A percentile compares a stretch with the other conserved stretches of the same genome.
Evolutionary conservation across 2,797 vertebrate genomes (phyloP).

Genomic region (Acipenser transmontanus): DNA sequence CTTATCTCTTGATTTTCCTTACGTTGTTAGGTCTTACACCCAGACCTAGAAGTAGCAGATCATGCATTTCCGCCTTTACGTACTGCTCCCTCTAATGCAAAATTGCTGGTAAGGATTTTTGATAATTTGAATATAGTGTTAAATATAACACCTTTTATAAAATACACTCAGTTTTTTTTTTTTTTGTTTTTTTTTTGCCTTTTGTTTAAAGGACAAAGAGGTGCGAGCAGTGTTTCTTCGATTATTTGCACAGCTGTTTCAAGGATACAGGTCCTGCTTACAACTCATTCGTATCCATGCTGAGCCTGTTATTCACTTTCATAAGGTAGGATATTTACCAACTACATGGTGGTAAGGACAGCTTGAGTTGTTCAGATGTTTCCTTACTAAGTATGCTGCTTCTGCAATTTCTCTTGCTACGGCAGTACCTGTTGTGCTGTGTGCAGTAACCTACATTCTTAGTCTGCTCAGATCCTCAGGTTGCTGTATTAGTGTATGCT

Average conservation of each 20-base stretch:
- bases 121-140: too few species aligned
- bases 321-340: slow-evolving; percentile 72
- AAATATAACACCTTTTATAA: background rate
- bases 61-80: slow-evolving; percentile 91
- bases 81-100: slow-evolving; percentile 83
- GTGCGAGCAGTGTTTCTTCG: slow-evolving; percentile 91
- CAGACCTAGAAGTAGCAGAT: slow-evolving; percentile 94
- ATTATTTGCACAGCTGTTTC: slow-evolving; percentile 95
- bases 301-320: slow-evolving; percentile 97
- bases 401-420: too few species aligned
- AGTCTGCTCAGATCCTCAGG: too few species aligned
- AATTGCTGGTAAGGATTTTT: slow-evolving; percentile 83
- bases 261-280: slow-evolving; percentile 94
- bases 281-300: slow-evolving; percentile 97
- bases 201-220: slow-evolving; percentile 81
- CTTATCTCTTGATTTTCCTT: background rate
- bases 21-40: slow-evolving; percentile 79
- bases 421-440: too few species aligned
- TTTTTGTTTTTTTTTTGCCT: slow-evolving; percentile 25
- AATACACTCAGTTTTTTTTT: slow-evolving; percentile 11
- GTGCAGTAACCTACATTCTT: too few species aligned
- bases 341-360: too few species aligned
- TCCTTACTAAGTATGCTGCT: too few species aligned
- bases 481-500: too few species aligned
- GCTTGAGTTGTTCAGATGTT: too few species aligned